A percentile compares a stretch with the other conserved stretches of the same genome.
These are phyloP conservation scores for Pterocles orientalis DNA, from an alignment of 2,113 vertebrate species.

Conservation along the genomic window DNA sequence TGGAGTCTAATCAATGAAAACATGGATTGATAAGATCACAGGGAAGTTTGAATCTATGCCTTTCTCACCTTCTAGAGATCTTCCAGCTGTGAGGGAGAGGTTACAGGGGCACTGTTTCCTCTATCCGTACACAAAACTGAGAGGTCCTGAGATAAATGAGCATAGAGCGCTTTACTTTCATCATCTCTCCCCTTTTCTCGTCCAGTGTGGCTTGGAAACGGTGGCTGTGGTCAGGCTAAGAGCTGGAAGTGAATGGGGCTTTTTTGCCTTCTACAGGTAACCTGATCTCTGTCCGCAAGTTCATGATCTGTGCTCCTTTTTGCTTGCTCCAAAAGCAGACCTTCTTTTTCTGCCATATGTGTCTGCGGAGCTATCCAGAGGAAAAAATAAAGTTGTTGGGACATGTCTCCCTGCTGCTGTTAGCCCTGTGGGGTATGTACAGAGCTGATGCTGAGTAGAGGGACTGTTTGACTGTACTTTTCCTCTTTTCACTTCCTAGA, in stretches of 20 bases:
- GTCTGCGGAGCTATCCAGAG: background rate
- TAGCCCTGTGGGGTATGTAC: background rate
- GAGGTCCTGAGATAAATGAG: background rate
- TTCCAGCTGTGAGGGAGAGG: background rate
- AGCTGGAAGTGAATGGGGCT: background rate
- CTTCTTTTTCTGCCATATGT: background rate
- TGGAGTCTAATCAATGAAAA: background rate
- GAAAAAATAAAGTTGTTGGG: background rate
- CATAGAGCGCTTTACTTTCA: background rate
- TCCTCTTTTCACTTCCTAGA: background rate
- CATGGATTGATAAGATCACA: background rate
- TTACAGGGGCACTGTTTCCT: background rate
- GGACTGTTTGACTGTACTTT: background rate
- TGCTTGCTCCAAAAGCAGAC: background rate
- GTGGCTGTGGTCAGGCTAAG: background rate
- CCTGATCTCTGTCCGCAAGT: background rate
- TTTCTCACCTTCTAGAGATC: background rate
- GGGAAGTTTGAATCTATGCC: background rate
- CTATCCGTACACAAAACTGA: background rate
- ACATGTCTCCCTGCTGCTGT: background rate
- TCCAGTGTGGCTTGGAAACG: background rate
- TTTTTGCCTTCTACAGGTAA: background rate
- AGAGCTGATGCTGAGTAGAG: background rate
- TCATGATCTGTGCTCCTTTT: background rate
- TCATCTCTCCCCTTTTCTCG: background rate